Evolutionary conservation across 2,888 invertebrate species (phyloP), one percentile per base, ranked within the genome.

Genomic region (Aleiodes alternator): DNA sequence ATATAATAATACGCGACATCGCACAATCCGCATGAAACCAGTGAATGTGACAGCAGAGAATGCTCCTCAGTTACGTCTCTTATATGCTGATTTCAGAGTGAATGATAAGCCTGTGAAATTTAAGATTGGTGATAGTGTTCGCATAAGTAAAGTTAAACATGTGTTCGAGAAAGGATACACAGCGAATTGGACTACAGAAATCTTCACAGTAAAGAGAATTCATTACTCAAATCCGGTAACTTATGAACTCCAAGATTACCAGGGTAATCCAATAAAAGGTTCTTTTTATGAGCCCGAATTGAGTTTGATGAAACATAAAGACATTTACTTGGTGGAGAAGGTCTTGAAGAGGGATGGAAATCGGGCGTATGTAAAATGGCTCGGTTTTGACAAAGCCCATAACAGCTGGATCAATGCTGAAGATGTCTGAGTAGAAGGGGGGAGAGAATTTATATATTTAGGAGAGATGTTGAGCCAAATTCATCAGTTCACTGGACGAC

Each of bases 121-220:
- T 50, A 82, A 80, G 75, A 73, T 84, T 64, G 85, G 82, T 8
- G 85, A 87, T 76, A 72, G 80, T 55, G 87, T 88, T 6, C 77
- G 87, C 5, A 83, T 88, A 38, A 83, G 82, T 64, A 87, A 86
- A 77, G 74, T 78, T n/a, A 87, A 86, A 80, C 76, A 77, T 16
- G 51, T 83, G 4, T 87, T 87, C 76, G 83, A 82, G 12, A 87
- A 88, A 81, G 85, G 85, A 6, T 89, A 86, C 64, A 83, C 83
- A 8, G 84, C 86, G 0, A 86, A 85, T 75, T 88, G 86, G 86
- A 78, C 84, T 1, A 84, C 84, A 0, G 87, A 88, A 77, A 75
- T 88, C 68, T 90, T 88, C 76, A 84, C 77, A 72, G 80, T 88
- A 38, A 43, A 11, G 8, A 80, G 83, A 80, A 80, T 86, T 4